phyloP scores from a whole-genome alignment of 2,888 invertebrate genomes.

The Pseudoips prasinana region DNA sequence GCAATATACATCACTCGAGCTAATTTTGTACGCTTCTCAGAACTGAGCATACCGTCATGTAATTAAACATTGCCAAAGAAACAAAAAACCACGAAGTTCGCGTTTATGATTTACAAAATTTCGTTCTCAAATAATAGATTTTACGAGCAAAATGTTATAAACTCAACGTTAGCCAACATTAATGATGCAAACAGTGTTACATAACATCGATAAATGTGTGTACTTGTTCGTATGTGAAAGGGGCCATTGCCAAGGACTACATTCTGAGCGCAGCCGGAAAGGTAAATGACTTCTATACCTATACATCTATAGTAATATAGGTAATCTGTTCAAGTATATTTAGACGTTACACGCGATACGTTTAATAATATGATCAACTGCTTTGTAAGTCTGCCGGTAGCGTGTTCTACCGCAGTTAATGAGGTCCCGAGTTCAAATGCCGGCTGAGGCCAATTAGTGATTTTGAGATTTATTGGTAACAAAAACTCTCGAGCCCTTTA shows the following conservation, averaged over 20 bases:
- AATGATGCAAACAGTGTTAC: slow-evolving; percentile 61
- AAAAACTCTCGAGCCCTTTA: too few relatives aligned
- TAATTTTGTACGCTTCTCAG: neutral
- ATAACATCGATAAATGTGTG: slow-evolving; percentile 62
- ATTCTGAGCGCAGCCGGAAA: slow-evolving; percentile 58
- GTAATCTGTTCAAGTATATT: slow-evolving; percentile 16
- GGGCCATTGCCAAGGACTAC: slow-evolving; percentile 73
- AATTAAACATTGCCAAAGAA: too few relatives aligned
- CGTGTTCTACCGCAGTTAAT: too few relatives aligned
- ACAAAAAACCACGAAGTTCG: too few relatives aligned
- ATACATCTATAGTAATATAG: slow-evolving; percentile 28
- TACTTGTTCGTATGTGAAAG: slow-evolving; percentile 63
- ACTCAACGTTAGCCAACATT: slow-evolving; percentile 42
- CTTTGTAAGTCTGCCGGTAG: too few relatives aligned
- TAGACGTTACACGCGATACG: slow-evolving; percentile 21
- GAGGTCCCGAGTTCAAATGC: too few relatives aligned
- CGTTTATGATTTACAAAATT: slow-evolving; percentile 16
- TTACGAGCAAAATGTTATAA: slow-evolving; percentile 30
- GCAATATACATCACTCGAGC: neutral
- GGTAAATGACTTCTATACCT: slow-evolving; percentile 63
- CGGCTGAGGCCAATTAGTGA: too few relatives aligned
- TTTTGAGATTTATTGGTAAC: too few relatives aligned
- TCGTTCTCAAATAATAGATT: slow-evolving; percentile 13
- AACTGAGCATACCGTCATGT: too few relatives aligned
- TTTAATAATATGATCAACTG: too few relatives aligned